Conservation (phyloP, 1,140 invertebrate species). For the Trichonephila clavata region DNA sequence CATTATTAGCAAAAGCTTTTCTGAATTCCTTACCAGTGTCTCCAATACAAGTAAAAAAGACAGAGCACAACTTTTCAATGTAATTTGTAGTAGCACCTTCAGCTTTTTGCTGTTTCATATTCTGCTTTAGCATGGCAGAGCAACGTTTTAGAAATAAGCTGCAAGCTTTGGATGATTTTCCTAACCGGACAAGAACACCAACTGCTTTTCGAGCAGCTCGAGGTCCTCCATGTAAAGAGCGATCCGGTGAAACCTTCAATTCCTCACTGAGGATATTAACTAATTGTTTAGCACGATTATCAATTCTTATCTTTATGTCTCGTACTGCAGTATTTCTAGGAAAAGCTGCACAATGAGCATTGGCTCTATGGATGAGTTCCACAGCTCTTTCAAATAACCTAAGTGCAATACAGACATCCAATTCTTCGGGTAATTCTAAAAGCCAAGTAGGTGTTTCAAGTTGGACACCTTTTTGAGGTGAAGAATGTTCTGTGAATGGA, state of each 20-base stretch:
- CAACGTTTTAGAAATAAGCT: constrained; percentile 93
- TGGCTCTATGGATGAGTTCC: constrained; percentile 86
- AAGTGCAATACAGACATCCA: constrained; percentile 98
- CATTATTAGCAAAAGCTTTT: constrained; percentile 88
- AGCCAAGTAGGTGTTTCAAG: constrained; percentile 91
- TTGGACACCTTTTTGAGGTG: constrained; percentile 79
- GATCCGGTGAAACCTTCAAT: constrained; percentile 91
- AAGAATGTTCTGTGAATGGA: constrained; percentile 75
- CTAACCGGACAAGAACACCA: constrained; percentile 91
- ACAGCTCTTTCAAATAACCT: constrained; percentile 98
- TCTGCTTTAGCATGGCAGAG: constrained; percentile 90
- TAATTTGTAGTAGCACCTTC: constrained; percentile 93
- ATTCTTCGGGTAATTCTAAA: constrained; percentile 93
- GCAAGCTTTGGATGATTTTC: constrained; percentile 88
- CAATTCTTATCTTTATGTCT: constrained; percentile 83
- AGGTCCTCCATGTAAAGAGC: constrained; percentile 95
- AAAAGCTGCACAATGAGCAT: constrained; percentile 79
- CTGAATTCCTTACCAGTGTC: constrained; percentile 94
- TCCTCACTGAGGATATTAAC: constrained; percentile 94
- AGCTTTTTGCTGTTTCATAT: constrained; percentile 91
- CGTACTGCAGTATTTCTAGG: constrained; percentile 76
- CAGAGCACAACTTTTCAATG: constrained; percentile 90
- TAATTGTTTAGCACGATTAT: constrained; percentile 88
- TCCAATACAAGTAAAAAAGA: constrained; percentile 93
- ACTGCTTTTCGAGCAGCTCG: constrained; percentile 92